These are phyloP conservation scores for Dryomyza anilis DNA, from an alignment of 2,888 invertebrate genomes.

Conservation along the genomic window DNA sequence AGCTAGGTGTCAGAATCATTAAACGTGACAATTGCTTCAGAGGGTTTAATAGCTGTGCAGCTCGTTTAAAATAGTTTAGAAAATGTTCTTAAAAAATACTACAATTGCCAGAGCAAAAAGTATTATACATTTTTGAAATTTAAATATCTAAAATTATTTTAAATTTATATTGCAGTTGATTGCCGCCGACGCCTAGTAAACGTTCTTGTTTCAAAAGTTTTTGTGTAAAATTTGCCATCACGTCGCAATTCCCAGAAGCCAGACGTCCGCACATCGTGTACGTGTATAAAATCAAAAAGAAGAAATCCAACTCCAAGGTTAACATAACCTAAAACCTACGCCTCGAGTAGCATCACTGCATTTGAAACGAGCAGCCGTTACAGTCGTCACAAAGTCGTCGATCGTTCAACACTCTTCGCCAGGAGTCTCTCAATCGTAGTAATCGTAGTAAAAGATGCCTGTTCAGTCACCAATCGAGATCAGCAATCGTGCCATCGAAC, in stretches of 20 bases:
- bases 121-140: neutral
- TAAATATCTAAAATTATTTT: no score
- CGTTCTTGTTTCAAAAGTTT: conserved; percentile 34
- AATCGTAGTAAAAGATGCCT: no score
- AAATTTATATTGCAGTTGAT: conserved; percentile 12
- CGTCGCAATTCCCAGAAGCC: conserved; percentile 52
- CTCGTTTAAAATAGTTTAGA: neutral
- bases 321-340: conserved; percentile 47
- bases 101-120: neutral
- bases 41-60: neutral
- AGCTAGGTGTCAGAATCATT: no score
- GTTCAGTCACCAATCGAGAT: conserved; percentile 62
- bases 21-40: conserved; percentile 1
- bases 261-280: conserved; percentile 52
- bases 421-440: no score
- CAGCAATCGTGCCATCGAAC: conserved; percentile 59
- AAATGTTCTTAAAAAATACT: neutral
- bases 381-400: no score
- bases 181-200: neutral
- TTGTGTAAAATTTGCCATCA: conserved; percentile 55
- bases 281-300: conserved; percentile 57
- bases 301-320: conserved; percentile 48
- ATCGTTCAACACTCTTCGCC: no score
- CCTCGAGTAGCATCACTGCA: neutral
- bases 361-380: conserved; percentile 9